These are phyloP conservation scores for Montipora capitata DNA, from an alignment of 92 coral and sea anemone genomes.

Conservation along the genomic window DNA sequence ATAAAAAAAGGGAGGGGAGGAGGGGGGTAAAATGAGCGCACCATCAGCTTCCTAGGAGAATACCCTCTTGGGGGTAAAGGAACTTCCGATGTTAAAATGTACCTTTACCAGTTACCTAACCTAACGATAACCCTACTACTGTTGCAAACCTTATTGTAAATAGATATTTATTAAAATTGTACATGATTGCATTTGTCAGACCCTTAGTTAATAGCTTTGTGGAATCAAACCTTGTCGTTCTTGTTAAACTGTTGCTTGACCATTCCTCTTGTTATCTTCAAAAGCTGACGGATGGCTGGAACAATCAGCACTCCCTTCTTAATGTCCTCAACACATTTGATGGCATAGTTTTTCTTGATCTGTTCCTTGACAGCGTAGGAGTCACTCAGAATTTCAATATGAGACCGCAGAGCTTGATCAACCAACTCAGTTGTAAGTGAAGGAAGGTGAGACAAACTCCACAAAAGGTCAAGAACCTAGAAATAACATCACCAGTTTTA, in stretches of 20 bases:
- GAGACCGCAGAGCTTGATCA: conserved; percentile 92
- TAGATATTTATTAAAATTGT: too few relatives aligned
- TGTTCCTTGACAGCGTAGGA: conserved; percentile 91
- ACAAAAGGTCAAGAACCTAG: conserved; percentile 87
- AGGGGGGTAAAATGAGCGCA: too few relatives aligned
- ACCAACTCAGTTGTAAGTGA: conserved; percentile 93
- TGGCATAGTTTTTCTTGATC: conserved; percentile 91
- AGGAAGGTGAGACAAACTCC: conserved; percentile 93
- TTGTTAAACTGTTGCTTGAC: conserved; percentile 90
- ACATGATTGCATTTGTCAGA: not conserved
- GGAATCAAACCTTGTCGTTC: conserved; percentile 77
- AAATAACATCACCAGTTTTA: not conserved
- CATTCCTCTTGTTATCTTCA: conserved; percentile 91
- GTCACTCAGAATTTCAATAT: conserved; percentile 92
- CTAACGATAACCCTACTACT: too few relatives aligned
- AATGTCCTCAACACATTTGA: conserved; percentile 93
- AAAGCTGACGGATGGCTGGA: conserved; percentile 91
- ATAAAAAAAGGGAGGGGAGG: too few relatives aligned
- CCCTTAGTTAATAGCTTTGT: not conserved
- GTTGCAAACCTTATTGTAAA: too few relatives aligned
- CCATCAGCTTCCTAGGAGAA: too few relatives aligned
- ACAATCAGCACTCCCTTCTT: conserved; percentile 89
- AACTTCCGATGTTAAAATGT: too few relatives aligned
- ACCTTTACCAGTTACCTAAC: too few relatives aligned
- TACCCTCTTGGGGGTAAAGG: too few relatives aligned